Conservation (phyloP, 2,888 invertebrate genomes). For the Orchesellides sinensis region DNA sequence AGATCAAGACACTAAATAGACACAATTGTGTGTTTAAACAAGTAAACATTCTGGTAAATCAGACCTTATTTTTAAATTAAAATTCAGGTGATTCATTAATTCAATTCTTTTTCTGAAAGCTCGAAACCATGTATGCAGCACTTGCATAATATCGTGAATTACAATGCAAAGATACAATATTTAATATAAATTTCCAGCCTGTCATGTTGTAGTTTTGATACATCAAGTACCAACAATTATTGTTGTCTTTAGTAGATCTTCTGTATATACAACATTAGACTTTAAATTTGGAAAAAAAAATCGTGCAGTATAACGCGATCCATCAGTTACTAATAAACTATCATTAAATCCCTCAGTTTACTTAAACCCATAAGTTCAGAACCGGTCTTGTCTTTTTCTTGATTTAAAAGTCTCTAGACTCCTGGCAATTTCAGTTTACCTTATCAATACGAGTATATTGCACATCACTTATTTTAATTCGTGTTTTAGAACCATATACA, state of each 20-base stretch:
- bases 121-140: slow-evolving; percentile 40
- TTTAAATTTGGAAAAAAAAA: background rate
- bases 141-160: background rate
- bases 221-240: no score
- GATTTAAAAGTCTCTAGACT: slow-evolving; percentile 41
- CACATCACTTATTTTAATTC: no score
- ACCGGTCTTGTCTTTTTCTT: slow-evolving; percentile 43
- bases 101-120: slow-evolving; percentile 47
- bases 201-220: background rate
- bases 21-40: no score
- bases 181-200: background rate
- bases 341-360: background rate
- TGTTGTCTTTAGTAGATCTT: no score
- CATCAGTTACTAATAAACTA: no score
- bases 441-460: no score
- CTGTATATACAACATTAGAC: background rate
- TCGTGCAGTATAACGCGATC: background rate
- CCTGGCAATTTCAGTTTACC: background rate
- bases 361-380: slow-evolving; percentile 42
- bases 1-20: no score
- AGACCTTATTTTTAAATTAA: slow-evolving; percentile 39
- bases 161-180: background rate
- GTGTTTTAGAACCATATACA: no score
- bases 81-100: slow-evolving; percentile 53
- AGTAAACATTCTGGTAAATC: no score